Base-by-base conservation (phyloP, 2,888 invertebrate species). In the Pseudeuparius sepicola region DNA sequence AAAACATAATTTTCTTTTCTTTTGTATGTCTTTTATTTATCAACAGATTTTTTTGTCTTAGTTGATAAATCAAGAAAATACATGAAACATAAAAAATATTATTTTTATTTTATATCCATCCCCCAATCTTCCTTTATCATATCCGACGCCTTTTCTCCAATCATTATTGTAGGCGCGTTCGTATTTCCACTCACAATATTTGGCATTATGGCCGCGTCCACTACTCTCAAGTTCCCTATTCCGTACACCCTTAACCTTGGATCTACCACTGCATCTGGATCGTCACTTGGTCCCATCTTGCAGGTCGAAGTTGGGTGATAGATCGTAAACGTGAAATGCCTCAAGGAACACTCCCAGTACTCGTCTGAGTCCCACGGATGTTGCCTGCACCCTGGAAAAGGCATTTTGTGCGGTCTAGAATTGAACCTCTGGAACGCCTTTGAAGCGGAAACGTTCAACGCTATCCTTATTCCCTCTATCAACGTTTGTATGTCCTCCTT, bases 191-290 rank as follows among this genome's bases (percentile, higher is more conserved):
- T 88, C 9, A 87, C 75, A 40, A 90, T 88, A 2, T 72, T 77
- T 1, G 89, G 89, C 88, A 90, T 89, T 32, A 90, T 78, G 43
- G 86, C 85, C 0, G 86, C 87, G 55, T 88, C 88, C 0, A 79
- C 78, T 0, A 88, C 84, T 40, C 88, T 68, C 14, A 88, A 60
- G 15, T 80, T 79, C 2, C 76, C 72, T 0, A 88, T 73, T 0
- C 87, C 88, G 44, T 85, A 77, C 1, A 88, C 86, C 13, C 76
- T 67, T 31, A 88, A 59, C 31, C 86, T 64, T 0, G 82, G 72
- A 59, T 87, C 85, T 0, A 88, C 86, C 0, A 88, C 87, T 0
- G 87, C 84, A 0, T 71, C 75, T 1, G 71, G 70, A 55, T 88
- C 88, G 35, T 68, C 70, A 32, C 64, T 66, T 0, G 86, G 84